Conservation (phyloP, 2,113 vertebrate species). For the Meleagris gallopavo region DNA sequence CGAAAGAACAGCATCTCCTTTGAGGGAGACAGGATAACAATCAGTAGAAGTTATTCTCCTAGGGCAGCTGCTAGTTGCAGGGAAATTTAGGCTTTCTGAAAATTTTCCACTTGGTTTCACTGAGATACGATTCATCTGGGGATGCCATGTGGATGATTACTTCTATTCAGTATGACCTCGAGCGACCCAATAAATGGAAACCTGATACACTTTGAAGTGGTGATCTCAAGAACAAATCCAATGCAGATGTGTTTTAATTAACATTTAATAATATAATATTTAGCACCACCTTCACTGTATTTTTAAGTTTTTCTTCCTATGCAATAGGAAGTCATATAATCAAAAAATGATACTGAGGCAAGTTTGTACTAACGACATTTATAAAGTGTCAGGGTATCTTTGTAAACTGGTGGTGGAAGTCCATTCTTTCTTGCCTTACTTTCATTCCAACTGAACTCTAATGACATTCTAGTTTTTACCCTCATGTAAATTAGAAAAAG, state of each 20-base stretch:
- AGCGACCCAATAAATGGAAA: not conserved
- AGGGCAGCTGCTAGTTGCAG: not conserved
- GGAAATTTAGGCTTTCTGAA: not conserved
- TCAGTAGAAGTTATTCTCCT: not conserved
- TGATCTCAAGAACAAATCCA: fast-evolving
- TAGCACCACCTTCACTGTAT: not conserved
- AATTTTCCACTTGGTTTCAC: not conserved
- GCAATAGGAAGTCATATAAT: not conserved
- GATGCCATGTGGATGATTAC: fast-evolving
- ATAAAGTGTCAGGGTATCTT: fast-evolving
- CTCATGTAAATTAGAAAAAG: not conserved
- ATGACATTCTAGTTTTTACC: not conserved
- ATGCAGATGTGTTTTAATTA: not conserved
- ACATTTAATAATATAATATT: not conserved
- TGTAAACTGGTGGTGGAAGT: not conserved
- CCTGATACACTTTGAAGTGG: not conserved
- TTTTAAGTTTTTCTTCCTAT: not conserved
- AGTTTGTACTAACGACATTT: not conserved
- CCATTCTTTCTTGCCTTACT: not conserved
- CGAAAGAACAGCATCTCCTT: fast-evolving
- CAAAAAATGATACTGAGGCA: not conserved
- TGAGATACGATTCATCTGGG: not conserved
- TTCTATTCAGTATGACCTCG: not conserved
- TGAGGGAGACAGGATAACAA: not conserved
- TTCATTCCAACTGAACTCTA: not conserved